These are phyloP conservation scores for Tricholaema leucomelas DNA, from an alignment of 2,113 vertebrate species.

Conservation along the genomic window DNA sequence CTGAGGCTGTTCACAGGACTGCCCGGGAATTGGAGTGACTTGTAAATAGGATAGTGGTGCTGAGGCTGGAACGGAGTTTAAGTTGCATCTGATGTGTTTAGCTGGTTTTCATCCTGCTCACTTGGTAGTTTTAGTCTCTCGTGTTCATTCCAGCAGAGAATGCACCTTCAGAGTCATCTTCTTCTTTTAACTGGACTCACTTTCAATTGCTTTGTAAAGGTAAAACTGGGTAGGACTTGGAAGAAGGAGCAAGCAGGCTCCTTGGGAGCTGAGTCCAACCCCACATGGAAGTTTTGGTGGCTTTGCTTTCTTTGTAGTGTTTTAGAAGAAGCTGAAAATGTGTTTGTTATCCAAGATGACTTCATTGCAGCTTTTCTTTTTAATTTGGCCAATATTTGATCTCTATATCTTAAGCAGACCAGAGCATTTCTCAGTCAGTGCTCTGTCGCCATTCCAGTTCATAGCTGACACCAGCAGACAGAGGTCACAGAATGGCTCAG, in stretches of 20 bases:
- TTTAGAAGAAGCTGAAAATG: neutral
- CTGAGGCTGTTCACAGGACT: neutral
- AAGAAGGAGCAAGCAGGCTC: neutral
- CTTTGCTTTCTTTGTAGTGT: neutral
- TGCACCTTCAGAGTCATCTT: neutral
- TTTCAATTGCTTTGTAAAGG: neutral
- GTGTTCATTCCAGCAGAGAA: neutral
- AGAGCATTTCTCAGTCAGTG: neutral
- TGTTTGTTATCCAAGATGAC: neutral
- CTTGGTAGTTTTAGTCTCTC: neutral
- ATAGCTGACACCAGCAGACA: neutral
- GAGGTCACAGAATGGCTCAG: too few relatives aligned
- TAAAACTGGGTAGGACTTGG: neutral
- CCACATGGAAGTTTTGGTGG: neutral
- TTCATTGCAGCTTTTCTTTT: neutral
- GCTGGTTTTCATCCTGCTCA: neutral
- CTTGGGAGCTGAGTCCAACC: neutral
- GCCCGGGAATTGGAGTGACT: neutral
- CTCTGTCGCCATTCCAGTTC: neutral
- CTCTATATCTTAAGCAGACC: neutral
- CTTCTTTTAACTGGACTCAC: neutral
- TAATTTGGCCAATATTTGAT: neutral
- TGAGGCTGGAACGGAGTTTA: rapidly evolving
- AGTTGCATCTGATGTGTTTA: neutral
- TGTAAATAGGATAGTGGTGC: too few relatives aligned